These are phyloP conservation scores for Istiophorus platypterus DNA, from an alignment of 2,113 vertebrate species.

Conservation along the genomic window DNA sequence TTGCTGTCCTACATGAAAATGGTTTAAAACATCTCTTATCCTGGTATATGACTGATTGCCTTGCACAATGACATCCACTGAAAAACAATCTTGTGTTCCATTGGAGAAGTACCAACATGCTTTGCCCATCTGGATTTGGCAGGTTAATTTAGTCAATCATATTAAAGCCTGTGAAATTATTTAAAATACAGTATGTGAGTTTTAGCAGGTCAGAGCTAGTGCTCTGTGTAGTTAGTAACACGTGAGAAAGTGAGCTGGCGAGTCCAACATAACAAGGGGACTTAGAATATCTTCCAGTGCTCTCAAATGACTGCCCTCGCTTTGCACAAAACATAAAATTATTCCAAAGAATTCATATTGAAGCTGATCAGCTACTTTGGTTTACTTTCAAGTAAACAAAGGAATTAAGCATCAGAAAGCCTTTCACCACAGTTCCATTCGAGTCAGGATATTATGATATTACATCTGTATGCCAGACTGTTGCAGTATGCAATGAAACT, in stretches of 20 bases:
- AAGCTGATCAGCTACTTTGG: conserved; percentile 5
- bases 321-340: conserved; percentile 30
- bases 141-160: conserved; percentile 16
- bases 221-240: conserved; percentile 28
- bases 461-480: conserved; percentile 20
- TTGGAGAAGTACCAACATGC: not conserved
- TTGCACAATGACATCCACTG: conserved; percentile 9
- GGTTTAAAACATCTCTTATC: not conserved
- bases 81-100: conserved; percentile 16
- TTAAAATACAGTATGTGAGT: conserved; percentile 33
- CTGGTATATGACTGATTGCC: not conserved
- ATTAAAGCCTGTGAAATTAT: conserved; percentile 17
- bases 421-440: conserved; percentile 7
- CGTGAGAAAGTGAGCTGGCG: conserved; percentile 49
- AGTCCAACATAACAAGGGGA: not conserved
- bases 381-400: conserved; percentile 7
- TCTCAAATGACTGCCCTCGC: conserved; percentile 25
- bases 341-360: conserved; percentile 16
- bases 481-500: conserved; percentile 3
- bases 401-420: not conserved
- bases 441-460: not conserved
- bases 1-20: conserved; percentile 6
- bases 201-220: conserved; percentile 21
- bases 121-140: conserved; percentile 23
- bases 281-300: conserved; percentile 14